phyloP scores from a whole-genome alignment of 2,113 vertebrate species.

The Amia ocellicauda region DNA sequence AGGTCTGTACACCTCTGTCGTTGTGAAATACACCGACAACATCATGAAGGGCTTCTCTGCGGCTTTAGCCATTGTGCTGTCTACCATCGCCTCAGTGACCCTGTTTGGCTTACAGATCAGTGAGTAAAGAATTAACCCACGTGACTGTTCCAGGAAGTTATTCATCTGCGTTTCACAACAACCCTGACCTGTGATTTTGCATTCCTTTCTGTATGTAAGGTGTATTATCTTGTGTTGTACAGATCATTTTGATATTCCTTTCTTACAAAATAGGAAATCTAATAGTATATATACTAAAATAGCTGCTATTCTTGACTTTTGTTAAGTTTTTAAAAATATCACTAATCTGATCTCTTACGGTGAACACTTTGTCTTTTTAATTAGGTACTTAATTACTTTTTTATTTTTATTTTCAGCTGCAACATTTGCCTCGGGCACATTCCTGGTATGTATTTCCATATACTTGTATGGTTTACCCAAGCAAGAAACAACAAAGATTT shows the following conservation, averaged over 20 bases:
- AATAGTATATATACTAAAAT: too few relatives aligned
- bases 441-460: slow-evolving; percentile 92
- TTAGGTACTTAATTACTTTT: too few relatives aligned
- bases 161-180: too few relatives aligned
- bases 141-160: too few relatives aligned
- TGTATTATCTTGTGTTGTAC: not conserved
- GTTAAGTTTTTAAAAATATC: too few relatives aligned
- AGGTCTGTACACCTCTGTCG: slow-evolving; percentile 90
- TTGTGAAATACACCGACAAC: slow-evolving; percentile 98
- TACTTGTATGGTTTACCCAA: slow-evolving; percentile 92
- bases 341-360: too few relatives aligned
- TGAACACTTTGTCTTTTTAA: too few relatives aligned
- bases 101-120: slow-evolving; percentile 94
- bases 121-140: slow-evolving; percentile 66
- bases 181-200: too few relatives aligned
- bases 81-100: slow-evolving; percentile 84
- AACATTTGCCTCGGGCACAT: slow-evolving; percentile 74
- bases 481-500: slow-evolving; percentile 78
- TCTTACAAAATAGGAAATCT: too few relatives aligned
- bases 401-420: slow-evolving; percentile 78
- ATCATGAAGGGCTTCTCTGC: slow-evolving; percentile 99
- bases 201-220: not conserved
- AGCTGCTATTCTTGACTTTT: too few relatives aligned
- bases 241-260: too few relatives aligned
- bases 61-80: slow-evolving; percentile 92